Percentiles rank a stretch among this genome's conserved stretches.
Conservation (phyloP, 2,888 invertebrate species). For the Acrocyrtus sp. region DNA sequence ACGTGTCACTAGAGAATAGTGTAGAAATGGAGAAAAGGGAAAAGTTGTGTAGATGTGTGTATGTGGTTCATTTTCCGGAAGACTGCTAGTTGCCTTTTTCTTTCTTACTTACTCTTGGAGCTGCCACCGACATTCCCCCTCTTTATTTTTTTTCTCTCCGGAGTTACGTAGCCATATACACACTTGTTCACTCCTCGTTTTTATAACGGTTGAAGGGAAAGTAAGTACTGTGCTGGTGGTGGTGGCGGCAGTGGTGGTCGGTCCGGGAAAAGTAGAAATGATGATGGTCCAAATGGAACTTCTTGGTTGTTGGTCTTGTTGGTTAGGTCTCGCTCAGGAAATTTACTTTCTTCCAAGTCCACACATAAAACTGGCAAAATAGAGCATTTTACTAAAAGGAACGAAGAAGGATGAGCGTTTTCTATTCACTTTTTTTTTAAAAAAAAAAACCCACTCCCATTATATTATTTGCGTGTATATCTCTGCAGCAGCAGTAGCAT, state of each 20-base stretch:
- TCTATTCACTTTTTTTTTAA: slow-evolving; percentile 2
- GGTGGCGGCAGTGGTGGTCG: not conserved
- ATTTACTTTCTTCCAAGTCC: slow-evolving; percentile 38
- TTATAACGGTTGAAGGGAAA: slow-evolving; percentile 15
- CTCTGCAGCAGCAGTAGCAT: too few species aligned
- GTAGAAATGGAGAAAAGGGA: slow-evolving; percentile 23
- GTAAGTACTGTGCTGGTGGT: slow-evolving; percentile 30
- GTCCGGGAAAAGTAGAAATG: slow-evolving; percentile 40
- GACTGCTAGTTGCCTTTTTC: slow-evolving; percentile 41
- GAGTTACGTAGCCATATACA: not conserved
- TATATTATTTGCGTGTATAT: not conserved
- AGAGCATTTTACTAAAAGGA: not conserved
- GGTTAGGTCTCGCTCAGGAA: slow-evolving; percentile 7
- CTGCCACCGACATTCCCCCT: slow-evolving; percentile 7
- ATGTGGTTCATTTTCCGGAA: slow-evolving; percentile 59
- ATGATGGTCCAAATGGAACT: slow-evolving; percentile 45
- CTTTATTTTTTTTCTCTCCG: too few species aligned
- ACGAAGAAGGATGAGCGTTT: not conserved
- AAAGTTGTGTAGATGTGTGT: slow-evolving; percentile 2
- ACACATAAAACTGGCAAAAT: slow-evolving; percentile 1
- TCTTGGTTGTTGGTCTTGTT: slow-evolving; percentile 16
- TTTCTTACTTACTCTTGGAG: not conserved
- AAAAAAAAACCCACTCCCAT: not conserved
- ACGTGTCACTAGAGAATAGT: slow-evolving; percentile 58
- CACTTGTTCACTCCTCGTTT: slow-evolving; percentile 17